phyloP scores from a whole-genome alignment of 1,140 invertebrate species.

The Samia ricini region DNA sequence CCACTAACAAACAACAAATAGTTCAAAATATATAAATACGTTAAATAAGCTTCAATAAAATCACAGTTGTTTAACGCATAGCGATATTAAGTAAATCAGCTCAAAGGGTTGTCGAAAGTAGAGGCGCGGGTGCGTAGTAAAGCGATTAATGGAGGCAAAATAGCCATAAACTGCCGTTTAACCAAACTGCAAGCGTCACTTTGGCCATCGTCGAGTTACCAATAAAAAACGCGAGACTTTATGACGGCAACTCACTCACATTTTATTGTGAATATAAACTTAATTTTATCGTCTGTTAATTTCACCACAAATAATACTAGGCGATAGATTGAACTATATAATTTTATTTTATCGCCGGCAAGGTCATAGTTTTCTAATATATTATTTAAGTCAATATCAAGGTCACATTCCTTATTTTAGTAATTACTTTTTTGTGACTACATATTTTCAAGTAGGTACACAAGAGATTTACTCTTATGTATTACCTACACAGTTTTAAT shows the following conservation, averaged over 20 bases:
- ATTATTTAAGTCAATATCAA: no score
- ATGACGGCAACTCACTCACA: slow-evolving; percentile 76
- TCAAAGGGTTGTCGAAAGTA: slow-evolving; percentile 51
- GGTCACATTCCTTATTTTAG: no score
- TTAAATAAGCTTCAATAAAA: no score
- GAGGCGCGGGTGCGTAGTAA: slow-evolving; percentile 69
- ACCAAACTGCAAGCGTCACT: slow-evolving; percentile 77
- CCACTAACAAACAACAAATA: no score
- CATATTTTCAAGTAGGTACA: no score
- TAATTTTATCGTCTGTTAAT: slow-evolving; percentile 78
- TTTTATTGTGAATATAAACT: slow-evolving; percentile 78
- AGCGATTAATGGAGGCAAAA: slow-evolving; percentile 76
- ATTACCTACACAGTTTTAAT: no score
- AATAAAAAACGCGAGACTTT: slow-evolving; percentile 77
- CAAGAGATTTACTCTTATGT: no score
- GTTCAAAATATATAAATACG: background rate
- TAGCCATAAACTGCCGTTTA: slow-evolving; percentile 76
- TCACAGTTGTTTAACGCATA: no score
- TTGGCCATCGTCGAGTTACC: slow-evolving; percentile 63
- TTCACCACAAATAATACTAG: slow-evolving; percentile 76
- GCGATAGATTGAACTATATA: slow-evolving; percentile 63
- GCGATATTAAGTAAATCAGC: background rate
- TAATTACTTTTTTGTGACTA: no score
- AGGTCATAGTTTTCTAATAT: slow-evolving; percentile 29
- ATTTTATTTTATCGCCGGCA: slow-evolving; percentile 53